Percentiles rank a stretch among this genome's conserved stretches.
Evolutionary conservation across 1,140 invertebrate species (phyloP).

Genomic region (Diabrotica virgifera): DNA sequence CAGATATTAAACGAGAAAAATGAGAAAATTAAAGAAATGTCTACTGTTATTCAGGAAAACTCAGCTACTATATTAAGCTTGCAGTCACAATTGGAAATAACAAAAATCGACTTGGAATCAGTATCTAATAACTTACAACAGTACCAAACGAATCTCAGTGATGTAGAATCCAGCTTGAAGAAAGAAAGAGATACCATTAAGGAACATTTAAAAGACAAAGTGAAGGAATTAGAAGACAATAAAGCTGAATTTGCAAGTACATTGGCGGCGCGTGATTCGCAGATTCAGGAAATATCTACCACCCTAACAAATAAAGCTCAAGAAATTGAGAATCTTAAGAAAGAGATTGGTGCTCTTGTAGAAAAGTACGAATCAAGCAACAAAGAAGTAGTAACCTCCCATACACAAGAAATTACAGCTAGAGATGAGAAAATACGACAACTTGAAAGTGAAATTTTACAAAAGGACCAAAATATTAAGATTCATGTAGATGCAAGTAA

Average conservation of each 20-base stretch:
- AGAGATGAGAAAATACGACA: conserved; percentile 10
- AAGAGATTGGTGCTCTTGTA: conserved; percentile 3
- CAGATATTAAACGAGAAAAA: conserved; percentile 13
- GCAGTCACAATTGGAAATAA: conserved; percentile 31
- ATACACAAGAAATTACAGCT: neutral
- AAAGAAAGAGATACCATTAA: conserved; percentile 34
- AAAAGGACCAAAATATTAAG: conserved; percentile 43
- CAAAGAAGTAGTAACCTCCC: neutral
- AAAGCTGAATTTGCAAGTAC: conserved; percentile 43
- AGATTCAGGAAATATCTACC: conserved; percentile 17
- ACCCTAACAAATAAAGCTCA: conserved; percentile 16
- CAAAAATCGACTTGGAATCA: conserved; percentile 52
- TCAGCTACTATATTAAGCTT: conserved; percentile 26
- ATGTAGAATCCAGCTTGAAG: conserved; percentile 31
- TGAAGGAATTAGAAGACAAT: conserved; percentile 52
- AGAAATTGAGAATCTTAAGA: conserved; percentile 14
- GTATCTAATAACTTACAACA: conserved; percentile 35
- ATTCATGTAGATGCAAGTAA: neutral
- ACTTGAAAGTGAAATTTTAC: conserved; percentile 47
- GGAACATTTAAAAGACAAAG: conserved; percentile 46
- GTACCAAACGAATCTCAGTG: conserved; percentile 31
- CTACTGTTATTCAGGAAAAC: conserved; percentile 19
- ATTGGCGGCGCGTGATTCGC: conserved; percentile 12
- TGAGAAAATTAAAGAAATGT: conserved; percentile 8
- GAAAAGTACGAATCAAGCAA: neutral